Evolutionary conservation across 2,113 vertebrate species (phyloP), one percentile per base, ranked within the genome.

Genomic region (Cephalopterus ornatus): DNA sequence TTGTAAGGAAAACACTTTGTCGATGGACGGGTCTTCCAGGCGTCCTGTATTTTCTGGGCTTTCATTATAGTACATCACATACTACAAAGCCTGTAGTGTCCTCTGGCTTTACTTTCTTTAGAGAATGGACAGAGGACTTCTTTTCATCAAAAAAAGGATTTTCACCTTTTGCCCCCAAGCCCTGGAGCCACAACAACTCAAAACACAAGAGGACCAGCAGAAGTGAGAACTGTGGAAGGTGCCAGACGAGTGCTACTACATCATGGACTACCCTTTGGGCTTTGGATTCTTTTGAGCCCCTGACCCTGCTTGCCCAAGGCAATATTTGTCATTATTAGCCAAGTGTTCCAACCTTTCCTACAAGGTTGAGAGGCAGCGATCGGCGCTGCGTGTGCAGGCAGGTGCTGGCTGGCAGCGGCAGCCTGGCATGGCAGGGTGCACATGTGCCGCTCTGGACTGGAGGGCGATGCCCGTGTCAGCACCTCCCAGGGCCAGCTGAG

Each of bases 241-340:
- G 27, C 63, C 61, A 89, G 61, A 56, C 0, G 3, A 30, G 35
- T 63, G 20, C 32, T n/a, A 0, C 41, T 12, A 5, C 26, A 13
- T 22, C 39, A 5, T 15, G 24, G n/a, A 21, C 26, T 67, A 52
- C 14, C 42, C 24, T 33, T 55, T 41, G 27, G 49, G 79, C 13
- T 39, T n/a, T 33, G 53, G 46, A 46, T 23, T 85, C 33, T 15
- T 42, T 67, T 30, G 67, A 70, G 85, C 1, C 2, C 19, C 37
- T 3, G 4, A n/a, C 6, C 11, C 24, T 0, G 0, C 35, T 39
- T 74, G 23, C 46, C 50, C 88, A 16, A 4, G 23, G 56, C 42
- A 65, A 0, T 41, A 9, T 21, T 47, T 18, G 4, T 27, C 52
- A 24, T 23, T n/a, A 6, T 53, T 13, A 50, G 46, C 59, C 89